phyloP scores from a whole-genome alignment of 2,113 vertebrate genomes.

The Zosterops borbonicus region DNA sequence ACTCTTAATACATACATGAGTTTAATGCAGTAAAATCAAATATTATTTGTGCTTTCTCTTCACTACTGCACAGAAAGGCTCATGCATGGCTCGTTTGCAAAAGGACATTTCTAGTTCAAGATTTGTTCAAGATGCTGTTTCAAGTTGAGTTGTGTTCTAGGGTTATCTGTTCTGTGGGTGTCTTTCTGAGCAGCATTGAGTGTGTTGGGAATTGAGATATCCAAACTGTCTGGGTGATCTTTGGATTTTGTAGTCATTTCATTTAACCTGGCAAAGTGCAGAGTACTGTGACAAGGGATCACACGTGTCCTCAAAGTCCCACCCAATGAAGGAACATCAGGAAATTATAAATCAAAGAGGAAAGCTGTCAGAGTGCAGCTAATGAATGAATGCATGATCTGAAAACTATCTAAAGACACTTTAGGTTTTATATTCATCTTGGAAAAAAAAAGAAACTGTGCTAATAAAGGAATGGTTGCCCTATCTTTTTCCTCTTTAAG shows the following conservation, averaged over 20 bases:
- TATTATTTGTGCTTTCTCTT: not conserved
- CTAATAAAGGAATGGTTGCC: not conserved
- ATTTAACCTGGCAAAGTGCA: not conserved
- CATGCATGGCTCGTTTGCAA: not conserved
- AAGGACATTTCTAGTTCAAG: not conserved
- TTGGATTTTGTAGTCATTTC: not conserved
- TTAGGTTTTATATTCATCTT: not conserved
- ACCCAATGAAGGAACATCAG: not conserved
- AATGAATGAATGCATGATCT: not conserved
- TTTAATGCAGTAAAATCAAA: not conserved
- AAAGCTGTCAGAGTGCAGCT: accelerated
- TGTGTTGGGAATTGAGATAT: not conserved
- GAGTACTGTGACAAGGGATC: not conserved
- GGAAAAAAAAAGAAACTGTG: not conserved
- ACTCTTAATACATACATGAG: not conserved
- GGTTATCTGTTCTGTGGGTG: accelerated
- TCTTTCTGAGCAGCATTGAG: accelerated
- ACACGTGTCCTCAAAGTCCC: not conserved
- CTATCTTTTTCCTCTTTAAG: not conserved
- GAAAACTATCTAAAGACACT: not conserved
- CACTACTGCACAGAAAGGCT: not conserved
- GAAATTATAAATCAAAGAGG: not conserved
- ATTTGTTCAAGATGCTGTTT: not conserved
- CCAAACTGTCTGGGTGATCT: no score
- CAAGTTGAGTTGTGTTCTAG: not conserved